phyloP scores from a whole-genome alignment of 2,113 vertebrate genomes.

The Prionailurus bengalensis region DNA sequence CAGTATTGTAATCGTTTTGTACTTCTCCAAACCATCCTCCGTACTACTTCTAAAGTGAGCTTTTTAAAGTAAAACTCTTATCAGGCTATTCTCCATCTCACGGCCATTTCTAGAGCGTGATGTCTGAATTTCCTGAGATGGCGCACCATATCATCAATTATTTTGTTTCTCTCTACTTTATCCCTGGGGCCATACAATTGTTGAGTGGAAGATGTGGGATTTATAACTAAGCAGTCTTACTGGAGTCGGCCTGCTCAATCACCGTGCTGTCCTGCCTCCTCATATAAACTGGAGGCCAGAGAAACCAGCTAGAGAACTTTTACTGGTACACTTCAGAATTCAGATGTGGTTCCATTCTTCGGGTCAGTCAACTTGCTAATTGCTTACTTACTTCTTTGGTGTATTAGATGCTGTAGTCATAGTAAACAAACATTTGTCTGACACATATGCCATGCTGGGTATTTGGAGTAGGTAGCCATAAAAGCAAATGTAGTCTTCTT shows the following conservation, averaged over 20 bases:
- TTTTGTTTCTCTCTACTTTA: neutral
- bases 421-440: neutral
- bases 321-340: neutral
- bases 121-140: neutral
- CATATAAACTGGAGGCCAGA: neutral
- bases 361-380: neutral
- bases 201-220: neutral
- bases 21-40: neutral
- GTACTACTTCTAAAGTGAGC: neutral
- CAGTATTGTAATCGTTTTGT: neutral
- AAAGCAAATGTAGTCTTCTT: neutral
- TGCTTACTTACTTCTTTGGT: neutral
- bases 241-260: neutral
- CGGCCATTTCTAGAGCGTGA: neutral
- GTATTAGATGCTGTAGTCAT: neutral
- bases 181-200: too few relatives aligned
- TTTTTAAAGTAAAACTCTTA: neutral
- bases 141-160: neutral
- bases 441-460: neutral
- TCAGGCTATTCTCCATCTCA: neutral
- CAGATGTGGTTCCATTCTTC: neutral
- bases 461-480: neutral
- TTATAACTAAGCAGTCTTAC: neutral
- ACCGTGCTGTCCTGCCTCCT: fast-evolving
- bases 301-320: neutral